Conservation (phyloP, 2,113 vertebrate species). For the Plecotus auritus region DNA sequence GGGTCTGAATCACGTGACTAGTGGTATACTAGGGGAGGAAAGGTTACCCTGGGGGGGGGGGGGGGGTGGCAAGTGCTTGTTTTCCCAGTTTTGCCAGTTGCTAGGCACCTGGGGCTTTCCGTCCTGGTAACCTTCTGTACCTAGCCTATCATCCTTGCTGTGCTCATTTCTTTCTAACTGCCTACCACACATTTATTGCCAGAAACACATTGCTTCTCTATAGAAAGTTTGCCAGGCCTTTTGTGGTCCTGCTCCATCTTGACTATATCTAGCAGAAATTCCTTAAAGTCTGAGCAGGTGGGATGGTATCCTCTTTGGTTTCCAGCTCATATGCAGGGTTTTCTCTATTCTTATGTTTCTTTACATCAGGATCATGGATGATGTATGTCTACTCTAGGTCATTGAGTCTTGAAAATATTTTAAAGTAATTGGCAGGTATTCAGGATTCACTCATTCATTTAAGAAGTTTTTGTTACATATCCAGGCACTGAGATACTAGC, state of each 20-base stretch:
- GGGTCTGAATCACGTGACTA: not conserved
- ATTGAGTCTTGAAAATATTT: constrained; percentile 3
- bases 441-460: not conserved
- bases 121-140: not conserved
- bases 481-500: not conserved
- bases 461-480: not conserved
- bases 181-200: not conserved
- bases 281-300: not conserved
- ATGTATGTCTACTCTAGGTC: not conserved
- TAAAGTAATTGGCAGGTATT: not conserved
- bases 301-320: not conserved
- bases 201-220: not conserved
- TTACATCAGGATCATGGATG: not conserved
- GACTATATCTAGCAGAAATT: not conserved
- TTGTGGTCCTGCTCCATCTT: not conserved
- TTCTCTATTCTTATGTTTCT: constrained; percentile 6
- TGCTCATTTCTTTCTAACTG: not conserved
- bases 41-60: too few species aligned
- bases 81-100: not conserved
- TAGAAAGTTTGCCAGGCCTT: not conserved
- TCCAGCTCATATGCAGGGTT: not conserved
- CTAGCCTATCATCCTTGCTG: not conserved
- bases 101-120: not conserved
- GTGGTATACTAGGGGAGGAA: not conserved
- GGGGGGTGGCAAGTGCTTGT: not conserved